Evolutionary conservation across 2,888 invertebrate genomes (phyloP).

Genomic region (Erebia ligea): DNA sequence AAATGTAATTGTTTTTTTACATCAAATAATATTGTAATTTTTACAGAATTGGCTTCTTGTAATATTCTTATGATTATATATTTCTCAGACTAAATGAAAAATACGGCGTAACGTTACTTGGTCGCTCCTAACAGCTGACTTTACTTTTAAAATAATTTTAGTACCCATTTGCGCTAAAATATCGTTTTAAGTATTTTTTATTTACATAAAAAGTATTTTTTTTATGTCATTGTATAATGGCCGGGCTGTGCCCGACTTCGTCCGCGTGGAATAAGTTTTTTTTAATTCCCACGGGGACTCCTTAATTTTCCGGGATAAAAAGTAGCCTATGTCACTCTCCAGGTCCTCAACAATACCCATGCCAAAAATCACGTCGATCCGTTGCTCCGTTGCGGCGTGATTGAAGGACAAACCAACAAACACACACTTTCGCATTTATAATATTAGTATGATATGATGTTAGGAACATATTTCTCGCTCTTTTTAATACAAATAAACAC

Average conservation of each 20-base stretch:
- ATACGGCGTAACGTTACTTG: background rate
- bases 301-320: too few species aligned
- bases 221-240: background rate
- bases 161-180: background rate
- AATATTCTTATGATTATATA: background rate
- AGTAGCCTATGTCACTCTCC: too few species aligned
- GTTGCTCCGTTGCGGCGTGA: too few species aligned
- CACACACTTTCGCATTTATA: too few species aligned
- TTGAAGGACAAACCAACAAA: too few species aligned
- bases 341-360: too few species aligned
- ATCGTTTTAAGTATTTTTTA: background rate
- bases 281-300: too few species aligned
- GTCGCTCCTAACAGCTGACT: background rate
- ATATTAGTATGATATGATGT: too few species aligned
- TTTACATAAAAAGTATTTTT: too few species aligned
- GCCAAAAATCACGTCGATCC: too few species aligned
- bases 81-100: background rate
- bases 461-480: too few species aligned
- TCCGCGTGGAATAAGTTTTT: too few species aligned
- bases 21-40: background rate
- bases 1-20: background rate
- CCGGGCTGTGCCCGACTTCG: background rate
- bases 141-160: background rate
- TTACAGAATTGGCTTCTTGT: background rate
- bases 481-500: background rate